A percentile compares a stretch with the other conserved stretches of the same genome.
Evolutionary conservation across 1,140 invertebrate genomes (phyloP).

Genomic region (Leucophenga varia): DNA sequence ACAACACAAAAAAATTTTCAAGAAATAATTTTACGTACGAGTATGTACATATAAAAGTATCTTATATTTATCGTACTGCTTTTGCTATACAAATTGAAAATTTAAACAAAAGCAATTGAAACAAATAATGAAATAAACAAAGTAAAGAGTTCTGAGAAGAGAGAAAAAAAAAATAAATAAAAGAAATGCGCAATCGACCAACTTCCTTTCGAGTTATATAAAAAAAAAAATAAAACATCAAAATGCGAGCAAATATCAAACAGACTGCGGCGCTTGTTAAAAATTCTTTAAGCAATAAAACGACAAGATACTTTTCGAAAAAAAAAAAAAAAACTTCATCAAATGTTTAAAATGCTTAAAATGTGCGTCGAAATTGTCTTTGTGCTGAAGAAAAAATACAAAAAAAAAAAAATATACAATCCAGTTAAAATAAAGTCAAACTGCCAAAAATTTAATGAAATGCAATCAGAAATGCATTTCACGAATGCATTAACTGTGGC

Average conservation of each 20-base stretch:
- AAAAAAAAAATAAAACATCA: no score
- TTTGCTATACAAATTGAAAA: no score
- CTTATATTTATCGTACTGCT: no score
- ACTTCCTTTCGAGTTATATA: slow-evolving; percentile 52
- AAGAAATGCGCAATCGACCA: slow-evolving; percentile 14
- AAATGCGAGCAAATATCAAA: no score
- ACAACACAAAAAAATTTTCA: no score
- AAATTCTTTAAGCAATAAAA: slow-evolving; percentile 39
- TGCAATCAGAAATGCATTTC: slow-evolving; percentile 49
- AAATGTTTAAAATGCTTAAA: slow-evolving; percentile 46
- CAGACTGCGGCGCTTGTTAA: slow-evolving; percentile 52
- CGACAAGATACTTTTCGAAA: slow-evolving; percentile 14
- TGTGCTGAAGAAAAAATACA: slow-evolving; percentile 25
- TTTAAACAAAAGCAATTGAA: background rate
- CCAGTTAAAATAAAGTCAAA: slow-evolving; percentile 1
- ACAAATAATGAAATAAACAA: background rate
- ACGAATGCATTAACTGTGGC: slow-evolving; percentile 46
- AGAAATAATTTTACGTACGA: no score
- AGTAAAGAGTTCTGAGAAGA: background rate
- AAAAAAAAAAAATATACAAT: slow-evolving; percentile 10
- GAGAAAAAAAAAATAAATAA: slow-evolving; percentile 1
- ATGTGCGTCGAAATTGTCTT: slow-evolving; percentile 45
- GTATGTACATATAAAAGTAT: no score
- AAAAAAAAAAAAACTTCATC: slow-evolving; percentile 18
- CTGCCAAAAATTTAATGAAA: slow-evolving; percentile 34